Base-by-base conservation (phyloP, 1,140 invertebrate genomes). In the Spodoptera frugiperda region DNA sequence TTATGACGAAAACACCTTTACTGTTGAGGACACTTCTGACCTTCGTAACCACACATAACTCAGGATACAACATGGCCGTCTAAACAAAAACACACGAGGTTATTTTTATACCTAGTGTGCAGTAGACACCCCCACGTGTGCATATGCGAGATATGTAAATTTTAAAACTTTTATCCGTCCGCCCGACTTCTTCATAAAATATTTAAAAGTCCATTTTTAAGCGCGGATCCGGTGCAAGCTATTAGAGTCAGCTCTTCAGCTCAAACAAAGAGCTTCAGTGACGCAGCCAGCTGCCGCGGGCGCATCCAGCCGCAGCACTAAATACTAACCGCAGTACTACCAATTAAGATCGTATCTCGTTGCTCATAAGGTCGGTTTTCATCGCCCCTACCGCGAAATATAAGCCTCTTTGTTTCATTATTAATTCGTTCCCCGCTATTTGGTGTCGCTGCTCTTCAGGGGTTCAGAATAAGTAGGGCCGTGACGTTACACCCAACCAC, bases 141-240 rank as follows among this genome's bases (percentile, higher is more conserved):
- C 54, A 73, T 33, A 61, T 14, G 71, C 14, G 49, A 49, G 54
- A 73, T 73, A 76, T 57, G 67, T 67, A 72, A 76, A 77, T 77
- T 80, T 70, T 57, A 77, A 78, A n/a, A 77, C 33, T 61, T 82
- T 85, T 87, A 87, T 85, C 82, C 85, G 77, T 84, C 19, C 65
- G 76, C 78, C 46, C 72, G 74, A 77, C 82, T 86, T 87, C 89
- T 82, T 89, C 85, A 90, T 90, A 91, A 89, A 93, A 93, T 92
- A 91, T 92, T 92, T 90, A 91, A 91, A 89, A 92, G 91, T 90
- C 82, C 85, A 93, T 90, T 91, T 93, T 91, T 90, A 91, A 91
- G 87, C 89, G 85, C 78, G 85, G 88, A 92, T 91, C 84, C 87
- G 89, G 89, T 90, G 91, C 88, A 91, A 92, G 90, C 90, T 93